phyloP scores from a whole-genome alignment of 2,888 invertebrate genomes.

The Yponomeuta plumbellus region DNA sequence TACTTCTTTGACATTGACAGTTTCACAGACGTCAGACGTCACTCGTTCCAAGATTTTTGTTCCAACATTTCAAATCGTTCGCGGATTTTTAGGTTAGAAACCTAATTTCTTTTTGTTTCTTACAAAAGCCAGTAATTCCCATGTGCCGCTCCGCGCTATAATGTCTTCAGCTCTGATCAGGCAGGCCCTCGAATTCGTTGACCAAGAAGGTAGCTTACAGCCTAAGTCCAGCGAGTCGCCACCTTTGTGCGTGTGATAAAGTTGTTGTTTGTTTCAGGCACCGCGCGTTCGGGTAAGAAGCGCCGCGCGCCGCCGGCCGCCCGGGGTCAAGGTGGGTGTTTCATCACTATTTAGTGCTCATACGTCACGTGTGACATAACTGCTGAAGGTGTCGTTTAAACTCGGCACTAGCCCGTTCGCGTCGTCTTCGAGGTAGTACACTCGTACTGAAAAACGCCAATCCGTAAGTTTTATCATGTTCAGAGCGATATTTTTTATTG shows the following conservation, averaged over 20 bases:
- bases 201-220: conserved; percentile 51
- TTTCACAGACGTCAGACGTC: not conserved
- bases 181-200: conserved; percentile 74
- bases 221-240: not conserved
- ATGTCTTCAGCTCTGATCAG: conserved; percentile 77
- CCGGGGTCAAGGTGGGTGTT: conserved; percentile 52
- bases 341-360: not conserved
- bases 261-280: conserved; percentile 41
- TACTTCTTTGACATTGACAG: not conserved
- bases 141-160: conserved; percentile 33
- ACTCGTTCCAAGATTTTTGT: not conserved
- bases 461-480: no score
- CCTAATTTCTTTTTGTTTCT: conserved; percentile 21
- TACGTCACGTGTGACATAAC: conserved; percentile 3
- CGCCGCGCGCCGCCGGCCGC: conserved; percentile 31
- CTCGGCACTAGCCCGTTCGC: not conserved
- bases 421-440: not conserved
- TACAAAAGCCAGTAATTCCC: not conserved
- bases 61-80: not conserved
- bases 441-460: no score
- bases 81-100: conserved; percentile 35
- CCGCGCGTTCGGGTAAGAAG: conserved; percentile 40
- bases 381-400: not conserved
- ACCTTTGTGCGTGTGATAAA: not conserved
- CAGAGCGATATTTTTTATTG: no score